Evolutionary conservation across 2,888 invertebrate genomes (phyloP).

Genomic region (Drosophila meridiana): DNA sequence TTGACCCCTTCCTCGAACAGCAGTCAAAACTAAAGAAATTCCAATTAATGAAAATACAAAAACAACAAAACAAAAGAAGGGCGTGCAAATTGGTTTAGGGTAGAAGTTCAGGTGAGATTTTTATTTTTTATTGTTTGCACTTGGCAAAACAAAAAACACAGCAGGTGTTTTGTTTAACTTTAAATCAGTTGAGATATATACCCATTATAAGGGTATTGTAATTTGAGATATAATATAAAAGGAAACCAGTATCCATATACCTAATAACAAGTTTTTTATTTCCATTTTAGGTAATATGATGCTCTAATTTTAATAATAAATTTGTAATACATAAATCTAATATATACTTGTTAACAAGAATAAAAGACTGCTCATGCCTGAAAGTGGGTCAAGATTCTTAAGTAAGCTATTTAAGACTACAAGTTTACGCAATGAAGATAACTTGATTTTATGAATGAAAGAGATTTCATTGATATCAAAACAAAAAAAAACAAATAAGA

Average conservation of each 20-base stretch:
- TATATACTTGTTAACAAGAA: background rate
- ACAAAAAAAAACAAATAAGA: no score
- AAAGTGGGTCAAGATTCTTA: background rate
- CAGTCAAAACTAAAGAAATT: conserved; percentile 67
- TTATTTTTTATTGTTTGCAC: conserved; percentile 36
- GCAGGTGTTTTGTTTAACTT: conserved; percentile 65
- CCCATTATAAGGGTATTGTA: background rate
- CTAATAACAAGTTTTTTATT: no score
- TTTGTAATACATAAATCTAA: no score
- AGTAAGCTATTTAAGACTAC: background rate
- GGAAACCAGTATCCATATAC: no score
- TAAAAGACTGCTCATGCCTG: background rate
- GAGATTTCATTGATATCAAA: no score
- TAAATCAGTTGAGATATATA: background rate
- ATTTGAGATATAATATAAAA: no score
- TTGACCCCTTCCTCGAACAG: conserved; percentile 19
- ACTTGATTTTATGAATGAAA: background rate
- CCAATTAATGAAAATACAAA: conserved; percentile 74
- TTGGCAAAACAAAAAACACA: conserved; percentile 59
- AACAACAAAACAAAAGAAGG: conserved; percentile 34
- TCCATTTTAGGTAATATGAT: no score
- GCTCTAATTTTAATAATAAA: no score
- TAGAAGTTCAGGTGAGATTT: conserved; percentile 7
- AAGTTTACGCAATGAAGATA: background rate
- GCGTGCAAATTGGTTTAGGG: background rate